A percentile compares a stretch with the other conserved stretches of the same genome.
Conservation (phyloP, 2,113 vertebrate species). For the Malurus alboscapulatus region DNA sequence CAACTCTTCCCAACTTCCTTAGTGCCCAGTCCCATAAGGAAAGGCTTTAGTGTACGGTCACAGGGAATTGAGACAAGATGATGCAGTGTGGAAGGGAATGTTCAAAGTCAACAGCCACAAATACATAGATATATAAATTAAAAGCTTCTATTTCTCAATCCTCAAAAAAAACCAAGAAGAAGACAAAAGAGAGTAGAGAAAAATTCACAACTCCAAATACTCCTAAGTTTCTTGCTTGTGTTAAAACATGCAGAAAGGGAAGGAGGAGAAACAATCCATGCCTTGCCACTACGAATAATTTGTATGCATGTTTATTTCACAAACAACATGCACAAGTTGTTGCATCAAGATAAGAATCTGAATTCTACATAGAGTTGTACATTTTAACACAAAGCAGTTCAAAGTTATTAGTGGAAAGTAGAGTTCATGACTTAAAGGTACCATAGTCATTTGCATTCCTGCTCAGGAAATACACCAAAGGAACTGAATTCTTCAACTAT, state of each 20-base stretch:
- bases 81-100: neutral
- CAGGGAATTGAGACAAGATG: neutral
- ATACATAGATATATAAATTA: neutral
- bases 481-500: neutral
- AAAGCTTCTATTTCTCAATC: neutral
- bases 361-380: neutral
- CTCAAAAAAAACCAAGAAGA: neutral
- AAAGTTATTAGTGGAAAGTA: neutral
- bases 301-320: neutral
- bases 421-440: neutral
- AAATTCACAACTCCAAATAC: neutral
- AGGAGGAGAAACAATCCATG: neutral
- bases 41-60: neutral
- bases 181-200: neutral
- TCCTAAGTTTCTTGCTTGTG: neutral
- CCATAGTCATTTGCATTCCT: neutral
- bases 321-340: neutral
- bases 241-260: neutral
- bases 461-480: neutral
- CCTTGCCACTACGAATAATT: neutral
- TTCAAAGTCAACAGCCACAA: neutral
- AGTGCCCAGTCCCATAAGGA: neutral
- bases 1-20: neutral
- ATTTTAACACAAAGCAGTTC: neutral
- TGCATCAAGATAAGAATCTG: neutral